Conservation (phyloP, 2,113 vertebrate genomes). For the Catagonus wagneri region DNA sequence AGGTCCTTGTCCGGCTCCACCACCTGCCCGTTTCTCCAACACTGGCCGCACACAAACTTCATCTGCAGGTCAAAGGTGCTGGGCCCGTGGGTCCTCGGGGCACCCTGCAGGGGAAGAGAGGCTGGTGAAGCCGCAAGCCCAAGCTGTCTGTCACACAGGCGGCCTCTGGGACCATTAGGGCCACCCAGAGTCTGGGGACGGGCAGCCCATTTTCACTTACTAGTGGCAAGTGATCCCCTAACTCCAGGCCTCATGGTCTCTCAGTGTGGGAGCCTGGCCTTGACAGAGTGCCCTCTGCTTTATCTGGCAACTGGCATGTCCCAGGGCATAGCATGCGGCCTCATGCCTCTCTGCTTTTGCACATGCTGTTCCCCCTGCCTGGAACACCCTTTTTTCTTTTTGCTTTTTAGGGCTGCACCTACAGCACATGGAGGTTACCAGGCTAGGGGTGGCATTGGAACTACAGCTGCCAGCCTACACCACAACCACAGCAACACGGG, state of each 20-base stretch:
- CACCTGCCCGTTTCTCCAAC: slow-evolving; percentile 92
- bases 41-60: slow-evolving; percentile 96
- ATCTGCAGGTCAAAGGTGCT: slow-evolving; percentile 92
- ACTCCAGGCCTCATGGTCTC: neutral
- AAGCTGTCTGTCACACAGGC: neutral
- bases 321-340: neutral
- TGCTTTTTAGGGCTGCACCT: too few species aligned
- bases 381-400: neutral
- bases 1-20: slow-evolving; percentile 94
- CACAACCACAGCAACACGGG: too few species aligned
- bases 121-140: neutral
- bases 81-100: slow-evolving; percentile 82
- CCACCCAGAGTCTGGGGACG: neutral
- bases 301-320: neutral
- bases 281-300: accelerated
- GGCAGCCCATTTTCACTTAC: neutral
- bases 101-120: slow-evolving; percentile 58
- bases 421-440: too few species aligned
- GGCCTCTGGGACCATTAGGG: neutral
- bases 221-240: neutral
- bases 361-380: neutral
- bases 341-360: neutral
- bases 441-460: too few species aligned
- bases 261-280: neutral
- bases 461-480: too few species aligned